These are phyloP conservation scores for Drosophila acutilabella DNA, from an alignment of 2,888 invertebrate species.

Conservation along the genomic window DNA sequence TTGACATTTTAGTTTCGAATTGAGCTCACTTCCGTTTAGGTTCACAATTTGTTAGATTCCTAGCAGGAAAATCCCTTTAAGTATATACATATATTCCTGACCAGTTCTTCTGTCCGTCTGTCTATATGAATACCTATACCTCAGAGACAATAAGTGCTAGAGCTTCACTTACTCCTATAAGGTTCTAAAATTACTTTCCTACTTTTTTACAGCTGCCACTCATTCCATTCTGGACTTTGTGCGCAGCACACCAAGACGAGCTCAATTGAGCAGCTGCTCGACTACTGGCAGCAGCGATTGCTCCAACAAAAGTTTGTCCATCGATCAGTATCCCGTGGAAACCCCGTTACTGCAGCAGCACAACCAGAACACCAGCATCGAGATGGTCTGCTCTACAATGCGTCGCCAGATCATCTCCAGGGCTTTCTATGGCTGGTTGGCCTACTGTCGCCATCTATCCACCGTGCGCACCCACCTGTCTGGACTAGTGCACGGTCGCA, in stretches of 20 bases:
- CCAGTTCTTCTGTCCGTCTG: no score
- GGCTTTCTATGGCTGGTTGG: conserved; percentile 98
- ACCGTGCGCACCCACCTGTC: conserved; percentile 97
- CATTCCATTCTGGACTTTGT: conserved; percentile 89
- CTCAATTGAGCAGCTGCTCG: conserved; percentile 88
- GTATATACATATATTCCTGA: no score
- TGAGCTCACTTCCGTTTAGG: no score
- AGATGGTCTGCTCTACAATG: conserved; percentile 97
- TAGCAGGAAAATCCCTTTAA: no score
- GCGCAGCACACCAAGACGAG: conserved; percentile 85
- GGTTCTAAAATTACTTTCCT: not conserved
- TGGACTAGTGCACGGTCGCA: conserved; percentile 92
- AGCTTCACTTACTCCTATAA: no score
- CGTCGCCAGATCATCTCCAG: conserved; percentile 96
- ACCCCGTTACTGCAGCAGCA: conserved; percentile 80
- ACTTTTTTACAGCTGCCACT: conserved; percentile 87
- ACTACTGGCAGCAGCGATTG: conserved; percentile 89
- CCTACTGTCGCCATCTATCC: conserved; percentile 96
- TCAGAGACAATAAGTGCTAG: no score
- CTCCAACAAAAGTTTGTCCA: conserved; percentile 86
- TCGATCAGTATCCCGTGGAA: conserved; percentile 85
- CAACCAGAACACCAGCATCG: conserved; percentile 87
- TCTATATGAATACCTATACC: no score
- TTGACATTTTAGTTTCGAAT: no score
- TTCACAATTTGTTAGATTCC: no score